Evolutionary conservation across 2,888 invertebrate genomes (phyloP).

Genomic region (Cephus sareptanus): DNA sequence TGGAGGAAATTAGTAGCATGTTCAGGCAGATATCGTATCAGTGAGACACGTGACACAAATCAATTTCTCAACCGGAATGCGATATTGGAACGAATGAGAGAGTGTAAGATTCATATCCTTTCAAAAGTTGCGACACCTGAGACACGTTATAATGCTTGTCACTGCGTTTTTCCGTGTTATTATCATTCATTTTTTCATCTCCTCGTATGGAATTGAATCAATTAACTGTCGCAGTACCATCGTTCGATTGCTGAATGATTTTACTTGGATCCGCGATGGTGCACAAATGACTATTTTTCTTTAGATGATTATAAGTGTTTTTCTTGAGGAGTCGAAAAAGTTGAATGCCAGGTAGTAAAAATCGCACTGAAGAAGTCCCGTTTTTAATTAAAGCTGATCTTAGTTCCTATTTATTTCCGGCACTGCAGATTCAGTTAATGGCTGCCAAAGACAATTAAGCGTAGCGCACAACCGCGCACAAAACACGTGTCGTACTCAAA

Average conservation of each 20-base stretch:
- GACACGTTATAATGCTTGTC: too few relatives aligned
- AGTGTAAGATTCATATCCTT: not conserved
- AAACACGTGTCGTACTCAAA: slow-evolving; percentile 1
- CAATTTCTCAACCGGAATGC: not conserved
- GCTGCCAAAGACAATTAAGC: slow-evolving; percentile 12
- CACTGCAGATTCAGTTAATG: slow-evolving; percentile 18
- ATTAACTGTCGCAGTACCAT: too few relatives aligned
- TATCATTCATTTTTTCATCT: too few relatives aligned
- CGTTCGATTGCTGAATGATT: too few relatives aligned
- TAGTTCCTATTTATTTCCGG: slow-evolving; percentile 52
- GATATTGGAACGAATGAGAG: not conserved
- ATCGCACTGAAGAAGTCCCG: not conserved
- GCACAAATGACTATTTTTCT: not conserved
- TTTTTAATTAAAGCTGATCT: slow-evolving; percentile 27
- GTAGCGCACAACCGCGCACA: slow-evolving; percentile 19
- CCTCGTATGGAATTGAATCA: too few relatives aligned
- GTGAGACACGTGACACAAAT: slow-evolving; percentile 52
- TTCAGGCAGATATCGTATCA: slow-evolving; percentile 79
- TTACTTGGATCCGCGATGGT: not conserved
- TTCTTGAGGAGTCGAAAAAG: not conserved
- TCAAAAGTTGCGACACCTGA: too few relatives aligned
- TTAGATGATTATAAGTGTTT: not conserved
- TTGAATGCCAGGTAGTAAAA: not conserved
- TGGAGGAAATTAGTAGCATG: slow-evolving; percentile 86
- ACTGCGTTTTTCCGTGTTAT: too few relatives aligned